Percentiles rank a stretch among this genome's conserved stretches.
phyloP scores from a whole-genome alignment of 2,888 invertebrate species.

The Volucella inanis region DNA sequence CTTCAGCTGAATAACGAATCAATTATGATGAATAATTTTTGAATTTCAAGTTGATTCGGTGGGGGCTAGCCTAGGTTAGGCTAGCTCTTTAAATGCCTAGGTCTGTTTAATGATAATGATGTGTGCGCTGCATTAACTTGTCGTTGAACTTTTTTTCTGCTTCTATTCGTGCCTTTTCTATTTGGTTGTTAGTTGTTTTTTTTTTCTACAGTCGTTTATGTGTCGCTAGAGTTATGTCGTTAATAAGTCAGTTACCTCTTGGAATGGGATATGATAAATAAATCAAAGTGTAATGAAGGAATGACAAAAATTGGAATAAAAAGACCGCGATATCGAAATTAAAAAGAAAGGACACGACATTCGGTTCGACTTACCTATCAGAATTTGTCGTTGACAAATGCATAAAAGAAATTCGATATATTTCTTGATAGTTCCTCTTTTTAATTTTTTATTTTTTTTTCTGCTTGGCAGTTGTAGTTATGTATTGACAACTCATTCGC shows the following conservation, averaged over 20 bases:
- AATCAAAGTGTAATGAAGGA: conserved; percentile 26
- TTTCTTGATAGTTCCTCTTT: too few species aligned
- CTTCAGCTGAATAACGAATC: conserved; percentile 5
- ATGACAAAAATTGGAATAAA: conserved; percentile 5
- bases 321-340: conserved; percentile 14
- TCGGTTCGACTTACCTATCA: too few species aligned
- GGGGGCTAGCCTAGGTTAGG: conserved; percentile 23
- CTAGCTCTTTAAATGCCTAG: conserved; percentile 19
- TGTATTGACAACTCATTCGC: too few species aligned
- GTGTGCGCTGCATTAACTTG: conserved; percentile 50
- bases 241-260: conserved; percentile 70
- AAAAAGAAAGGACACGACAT: not conserved
- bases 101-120: conserved; percentile 4
- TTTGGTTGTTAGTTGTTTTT: not conserved
- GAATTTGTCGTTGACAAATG: not conserved
- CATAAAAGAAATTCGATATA: not conserved
- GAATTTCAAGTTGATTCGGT: conserved; percentile 44
- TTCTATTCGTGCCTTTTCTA: conserved; percentile 7
- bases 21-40: conserved; percentile 61
- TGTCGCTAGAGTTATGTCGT: conserved; percentile 48
- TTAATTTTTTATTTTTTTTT: too few species aligned
- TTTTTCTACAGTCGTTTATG: not conserved
- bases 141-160: conserved; percentile 63
- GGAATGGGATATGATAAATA: conserved; percentile 45
- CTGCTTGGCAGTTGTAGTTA: too few species aligned